phyloP scores from a whole-genome alignment of 2,797 vertebrate species.

The Trichosurus vulpecula region DNA sequence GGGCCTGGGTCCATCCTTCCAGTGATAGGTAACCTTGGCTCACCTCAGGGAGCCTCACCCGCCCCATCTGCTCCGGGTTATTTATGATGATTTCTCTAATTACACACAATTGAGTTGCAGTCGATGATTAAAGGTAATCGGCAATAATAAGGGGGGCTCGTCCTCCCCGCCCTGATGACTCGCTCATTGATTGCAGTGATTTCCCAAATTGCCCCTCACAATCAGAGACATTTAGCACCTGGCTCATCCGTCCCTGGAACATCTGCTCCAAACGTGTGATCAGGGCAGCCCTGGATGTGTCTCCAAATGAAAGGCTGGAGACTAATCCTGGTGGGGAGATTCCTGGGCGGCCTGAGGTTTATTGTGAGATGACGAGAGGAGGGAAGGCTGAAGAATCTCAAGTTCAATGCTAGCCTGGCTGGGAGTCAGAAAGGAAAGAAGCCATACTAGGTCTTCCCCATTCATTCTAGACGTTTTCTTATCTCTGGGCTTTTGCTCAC shows the following conservation, averaged over 20 bases:
- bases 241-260: constrained; percentile 86
- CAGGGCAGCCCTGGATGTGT: constrained; percentile 81
- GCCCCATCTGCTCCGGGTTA: constrained; percentile 92
- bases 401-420: constrained; percentile 78
- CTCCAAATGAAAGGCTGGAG: constrained; percentile 82
- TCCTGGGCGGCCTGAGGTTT: constrained; percentile 78
- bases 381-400: constrained; percentile 80
- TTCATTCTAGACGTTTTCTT: background rate
- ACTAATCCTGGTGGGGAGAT: constrained; percentile 79
- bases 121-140: constrained; percentile 94
- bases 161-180: constrained; percentile 93
- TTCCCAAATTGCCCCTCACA: constrained; percentile 92
- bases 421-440: constrained; percentile 48
- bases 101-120: constrained; percentile 92
- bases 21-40: background rate
- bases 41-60: constrained; percentile 66
- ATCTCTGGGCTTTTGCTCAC: background rate
- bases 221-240: constrained; percentile 93
- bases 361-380: constrained; percentile 77
- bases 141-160: constrained; percentile 90
- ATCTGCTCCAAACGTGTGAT: constrained; percentile 87
- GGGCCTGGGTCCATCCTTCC: background rate
- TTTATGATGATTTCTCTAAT: constrained; percentile 93
- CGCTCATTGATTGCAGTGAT: constrained; percentile 97
- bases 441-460: background rate